These are phyloP conservation scores for Idaea aversata DNA, from an alignment of 2,888 invertebrate species.

Conservation along the genomic window DNA sequence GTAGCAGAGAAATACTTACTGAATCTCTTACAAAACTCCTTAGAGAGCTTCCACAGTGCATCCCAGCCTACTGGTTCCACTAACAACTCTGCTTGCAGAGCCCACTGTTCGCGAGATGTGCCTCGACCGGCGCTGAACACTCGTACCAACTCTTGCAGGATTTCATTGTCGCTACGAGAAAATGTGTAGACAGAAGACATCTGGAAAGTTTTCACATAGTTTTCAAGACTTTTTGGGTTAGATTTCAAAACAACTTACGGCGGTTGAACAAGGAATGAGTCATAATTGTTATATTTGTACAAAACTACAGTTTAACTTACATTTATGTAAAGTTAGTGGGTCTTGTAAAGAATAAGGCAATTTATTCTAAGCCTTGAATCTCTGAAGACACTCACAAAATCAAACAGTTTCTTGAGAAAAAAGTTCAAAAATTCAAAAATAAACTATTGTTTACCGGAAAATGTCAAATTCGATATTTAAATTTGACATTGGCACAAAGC, in stretches of 20 bases:
- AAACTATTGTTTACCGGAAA: background rate
- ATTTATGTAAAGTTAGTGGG: background rate
- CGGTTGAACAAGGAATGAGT: background rate
- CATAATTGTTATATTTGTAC: background rate
- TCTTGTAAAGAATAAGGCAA: background rate
- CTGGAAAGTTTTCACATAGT: constrained; percentile 13
- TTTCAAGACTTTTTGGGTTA: background rate
- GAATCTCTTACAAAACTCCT: constrained; percentile 82
- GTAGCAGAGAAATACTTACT: too few relatives aligned
- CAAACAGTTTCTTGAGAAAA: background rate
- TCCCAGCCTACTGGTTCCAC: constrained; percentile 85
- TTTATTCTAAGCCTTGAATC: background rate
- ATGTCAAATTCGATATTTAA: background rate
- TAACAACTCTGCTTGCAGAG: constrained; percentile 74
- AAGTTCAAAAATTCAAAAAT: background rate
- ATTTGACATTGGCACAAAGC: background rate
- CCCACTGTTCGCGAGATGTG: constrained; percentile 69
- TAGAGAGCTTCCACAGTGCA: constrained; percentile 85
- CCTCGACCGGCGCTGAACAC: constrained; percentile 62
- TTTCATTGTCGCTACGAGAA: constrained; percentile 62
- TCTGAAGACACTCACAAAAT: background rate
- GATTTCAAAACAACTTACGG: background rate
- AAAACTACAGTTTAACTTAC: background rate
- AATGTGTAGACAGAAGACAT: constrained; percentile 71
- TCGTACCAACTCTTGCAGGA: constrained; percentile 54